Evolutionary conservation across 2,113 vertebrate species (phyloP).

Genomic region (Ochotona princeps): DNA sequence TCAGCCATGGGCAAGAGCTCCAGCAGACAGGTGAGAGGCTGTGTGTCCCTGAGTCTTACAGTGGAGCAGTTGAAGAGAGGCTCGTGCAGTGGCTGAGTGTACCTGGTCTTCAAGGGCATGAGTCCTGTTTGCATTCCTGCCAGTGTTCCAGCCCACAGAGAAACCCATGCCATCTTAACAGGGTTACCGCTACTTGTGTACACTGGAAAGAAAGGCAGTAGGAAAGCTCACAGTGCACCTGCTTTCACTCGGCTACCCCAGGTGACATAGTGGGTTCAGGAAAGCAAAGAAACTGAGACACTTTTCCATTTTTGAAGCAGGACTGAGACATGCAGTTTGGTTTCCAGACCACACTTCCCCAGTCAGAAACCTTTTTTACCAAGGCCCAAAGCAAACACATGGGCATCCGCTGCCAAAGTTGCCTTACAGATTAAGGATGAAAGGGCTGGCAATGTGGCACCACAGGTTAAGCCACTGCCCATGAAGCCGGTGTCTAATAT

Average conservation of each 20-base stretch:
- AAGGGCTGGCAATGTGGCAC: too few relatives aligned
- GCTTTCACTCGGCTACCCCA: neutral
- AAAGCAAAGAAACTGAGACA: neutral
- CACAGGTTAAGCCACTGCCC: too few relatives aligned
- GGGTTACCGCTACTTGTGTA: neutral
- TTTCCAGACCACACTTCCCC: neutral
- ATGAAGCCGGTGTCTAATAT: too few relatives aligned
- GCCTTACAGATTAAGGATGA: neutral
- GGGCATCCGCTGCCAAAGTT: neutral
- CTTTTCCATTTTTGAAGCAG: neutral
- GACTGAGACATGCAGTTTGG: neutral
- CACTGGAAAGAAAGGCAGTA: neutral
- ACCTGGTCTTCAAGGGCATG: neutral
- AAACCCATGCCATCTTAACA: neutral
- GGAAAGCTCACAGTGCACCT: neutral
- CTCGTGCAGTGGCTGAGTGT: neutral
- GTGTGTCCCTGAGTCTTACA: neutral
- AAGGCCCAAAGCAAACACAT: neutral
- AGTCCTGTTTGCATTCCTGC: neutral
- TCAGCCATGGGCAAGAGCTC: neutral
- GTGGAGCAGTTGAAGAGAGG: neutral
- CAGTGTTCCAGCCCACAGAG: neutral
- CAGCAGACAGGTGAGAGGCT: neutral
- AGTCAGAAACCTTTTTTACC: neutral
- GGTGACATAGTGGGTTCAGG: neutral